Base-by-base conservation (phyloP, 2,888 invertebrate genomes). In the Chymomyza procnemis region DNA sequence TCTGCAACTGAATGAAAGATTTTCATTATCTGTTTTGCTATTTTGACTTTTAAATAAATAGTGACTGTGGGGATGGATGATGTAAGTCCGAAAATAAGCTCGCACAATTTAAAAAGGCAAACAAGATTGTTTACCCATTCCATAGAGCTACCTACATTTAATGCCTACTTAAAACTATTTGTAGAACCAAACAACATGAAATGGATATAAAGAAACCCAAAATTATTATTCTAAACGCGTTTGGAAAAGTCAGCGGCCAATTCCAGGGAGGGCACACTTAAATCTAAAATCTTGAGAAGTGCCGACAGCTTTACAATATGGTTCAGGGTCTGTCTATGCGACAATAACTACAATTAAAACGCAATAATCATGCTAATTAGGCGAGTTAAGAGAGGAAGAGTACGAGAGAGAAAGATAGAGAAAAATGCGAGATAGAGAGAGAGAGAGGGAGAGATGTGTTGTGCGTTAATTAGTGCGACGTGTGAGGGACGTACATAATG, bases 381-480 rank as follows among this genome's bases (percentile, higher is more conserved):
- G 12, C 34, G 14, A 30, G 50, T 26, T n/a, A n/a, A n/a, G n/a
- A n/a, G n/a, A n/a, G n/a, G n/a, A n/a, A n/a, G 26, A 8, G 4
- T 26, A 26, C 22, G 4, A 22, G 4, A 22, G 4, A 22, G 4
- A 26, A 26, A 64, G 3, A 3, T 8, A 60, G 18, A 65, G 41
- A 34, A 14, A 5, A n/a, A 18, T n/a, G n/a, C n/a, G n/a, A n/a
- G 3, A 41, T 21, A 26, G 19, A 52, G 14, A 3, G 12, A 4
- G 12, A 34, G 4, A 41, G 34, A 41, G 4, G 34, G 6, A 4
- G 6, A 9, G 5, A 9, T 34, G 34, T 66, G 60, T 66, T 73
- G 5, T 26, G 5, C 63, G 64, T 70, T 72, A 70, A 72, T 69
- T 71, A 59, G 58, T 70, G 66, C 55, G 71, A 71, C 74, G 73